Percentiles rank a stretch among this genome's conserved stretches.
phyloP scores from a whole-genome alignment of 2,888 invertebrate species.

The Lottia gigantea region DNA sequence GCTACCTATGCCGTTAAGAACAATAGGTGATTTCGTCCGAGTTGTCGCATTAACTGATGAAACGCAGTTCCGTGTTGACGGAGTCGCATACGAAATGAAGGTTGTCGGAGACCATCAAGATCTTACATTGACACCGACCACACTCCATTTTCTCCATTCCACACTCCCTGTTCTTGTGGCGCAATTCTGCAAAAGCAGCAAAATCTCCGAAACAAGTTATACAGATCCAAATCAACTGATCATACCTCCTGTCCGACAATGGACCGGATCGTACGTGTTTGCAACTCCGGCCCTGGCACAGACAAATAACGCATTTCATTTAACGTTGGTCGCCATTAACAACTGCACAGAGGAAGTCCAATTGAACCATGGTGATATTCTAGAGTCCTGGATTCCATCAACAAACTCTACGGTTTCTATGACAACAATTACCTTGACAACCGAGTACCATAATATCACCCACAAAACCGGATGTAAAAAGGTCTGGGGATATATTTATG shows the following conservation, averaged over 20 bases:
- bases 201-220: background rate
- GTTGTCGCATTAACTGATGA: background rate
- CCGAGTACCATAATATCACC: background rate
- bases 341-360: background rate
- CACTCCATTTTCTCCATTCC: background rate
- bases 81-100: background rate
- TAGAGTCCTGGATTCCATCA: background rate
- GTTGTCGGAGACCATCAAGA: background rate
- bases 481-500: slow-evolving; percentile 14
- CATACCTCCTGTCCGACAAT: background rate
- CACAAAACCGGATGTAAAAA: background rate
- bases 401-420: background rate
- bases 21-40: background rate
- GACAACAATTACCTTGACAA: background rate
- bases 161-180: background rate
- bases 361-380: background rate
- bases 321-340: background rate
- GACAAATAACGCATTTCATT: background rate
- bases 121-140: background rate
- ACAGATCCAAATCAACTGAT: background rate
- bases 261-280: background rate
- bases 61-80: background rate
- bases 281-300: background rate
- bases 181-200: background rate
- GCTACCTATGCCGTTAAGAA: slow-evolving; percentile 3